Conservation (phyloP, 2,888 invertebrate species). For the Acanthosoma haemorrhoidale region DNA sequence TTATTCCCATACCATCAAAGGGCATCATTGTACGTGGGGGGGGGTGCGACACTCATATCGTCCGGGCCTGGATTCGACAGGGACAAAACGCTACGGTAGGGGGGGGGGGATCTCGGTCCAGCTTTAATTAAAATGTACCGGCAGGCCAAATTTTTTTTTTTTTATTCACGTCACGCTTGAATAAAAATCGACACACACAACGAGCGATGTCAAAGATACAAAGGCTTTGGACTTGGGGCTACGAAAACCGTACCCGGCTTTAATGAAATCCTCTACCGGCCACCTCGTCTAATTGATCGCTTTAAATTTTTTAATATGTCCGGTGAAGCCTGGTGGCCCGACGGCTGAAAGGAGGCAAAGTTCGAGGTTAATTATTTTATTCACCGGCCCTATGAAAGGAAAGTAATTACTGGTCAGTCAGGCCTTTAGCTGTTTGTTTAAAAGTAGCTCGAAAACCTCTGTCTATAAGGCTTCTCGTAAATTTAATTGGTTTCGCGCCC, state of each 20-base stretch:
- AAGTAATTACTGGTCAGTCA: background rate
- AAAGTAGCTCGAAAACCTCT: background rate
- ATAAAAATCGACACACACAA: background rate
- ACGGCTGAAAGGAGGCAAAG: too few relatives aligned
- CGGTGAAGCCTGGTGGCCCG: background rate
- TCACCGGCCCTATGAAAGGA: background rate
- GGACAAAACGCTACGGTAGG: too few relatives aligned
- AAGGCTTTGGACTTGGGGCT: background rate
- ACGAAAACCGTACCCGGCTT: background rate
- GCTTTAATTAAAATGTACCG: too few relatives aligned
- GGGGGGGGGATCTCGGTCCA: too few relatives aligned
- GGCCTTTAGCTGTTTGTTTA: background rate
- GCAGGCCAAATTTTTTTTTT: background rate
- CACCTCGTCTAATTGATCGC: constrained; percentile 1
- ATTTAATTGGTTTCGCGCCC: background rate
- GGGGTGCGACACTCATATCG: too few relatives aligned
- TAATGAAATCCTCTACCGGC: background rate
- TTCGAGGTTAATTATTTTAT: constrained; percentile 8
- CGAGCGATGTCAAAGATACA: background rate
- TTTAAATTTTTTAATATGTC: constrained; percentile 2
- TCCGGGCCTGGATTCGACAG: too few relatives aligned
- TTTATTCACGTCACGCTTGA: background rate
- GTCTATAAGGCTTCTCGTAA: background rate
- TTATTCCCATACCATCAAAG: too few relatives aligned
- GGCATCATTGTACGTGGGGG: too few relatives aligned